phyloP scores from a whole-genome alignment of 2,797 vertebrate species.

The Limnodromus scolopaceus region DNA sequence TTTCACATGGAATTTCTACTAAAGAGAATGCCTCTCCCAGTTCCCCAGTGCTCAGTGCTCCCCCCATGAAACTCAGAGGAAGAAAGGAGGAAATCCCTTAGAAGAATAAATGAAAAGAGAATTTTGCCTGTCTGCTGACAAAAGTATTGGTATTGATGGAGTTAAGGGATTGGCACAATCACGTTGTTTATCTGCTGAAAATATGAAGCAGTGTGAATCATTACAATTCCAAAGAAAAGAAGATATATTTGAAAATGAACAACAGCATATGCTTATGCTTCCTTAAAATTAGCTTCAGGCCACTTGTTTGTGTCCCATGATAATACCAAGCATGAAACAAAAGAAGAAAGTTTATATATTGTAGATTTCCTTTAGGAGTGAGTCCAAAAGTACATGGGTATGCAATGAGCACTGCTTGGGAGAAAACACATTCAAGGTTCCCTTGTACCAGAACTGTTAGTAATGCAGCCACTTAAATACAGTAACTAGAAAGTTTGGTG shows the following conservation, averaged over 20 bases:
- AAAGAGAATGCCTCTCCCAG: not conserved
- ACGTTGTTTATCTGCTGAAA: conserved; percentile 11
- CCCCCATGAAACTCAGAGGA: not conserved
- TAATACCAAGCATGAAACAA: not conserved
- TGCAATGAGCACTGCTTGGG: not conserved
- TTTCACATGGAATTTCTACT: not conserved
- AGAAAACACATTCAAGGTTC: not conserved
- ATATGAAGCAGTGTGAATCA: conserved; percentile 33
- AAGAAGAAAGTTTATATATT: not conserved
- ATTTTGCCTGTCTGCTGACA: not conserved
- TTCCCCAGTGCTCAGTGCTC: not conserved
- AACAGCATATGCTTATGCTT: conserved; percentile 6
- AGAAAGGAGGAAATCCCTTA: not conserved
- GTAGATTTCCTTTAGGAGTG: not conserved
- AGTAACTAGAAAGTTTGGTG: not conserved
- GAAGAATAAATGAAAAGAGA: not conserved
- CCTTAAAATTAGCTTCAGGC: conserved; percentile 53
- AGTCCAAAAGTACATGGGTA: not conserved
- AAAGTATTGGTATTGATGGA: not conserved
- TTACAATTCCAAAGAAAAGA: conserved; percentile 21
- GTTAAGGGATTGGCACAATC: not conserved
- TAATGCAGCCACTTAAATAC: not conserved
- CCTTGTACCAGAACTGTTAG: not conserved
- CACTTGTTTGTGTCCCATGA: not conserved
- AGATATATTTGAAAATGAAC: conserved; percentile 24